A percentile compares a stretch with the other conserved stretches of the same genome.
These are phyloP conservation scores for Microtus agrestis DNA, from an alignment of 2,797 vertebrate species.

Conservation along the genomic window DNA sequence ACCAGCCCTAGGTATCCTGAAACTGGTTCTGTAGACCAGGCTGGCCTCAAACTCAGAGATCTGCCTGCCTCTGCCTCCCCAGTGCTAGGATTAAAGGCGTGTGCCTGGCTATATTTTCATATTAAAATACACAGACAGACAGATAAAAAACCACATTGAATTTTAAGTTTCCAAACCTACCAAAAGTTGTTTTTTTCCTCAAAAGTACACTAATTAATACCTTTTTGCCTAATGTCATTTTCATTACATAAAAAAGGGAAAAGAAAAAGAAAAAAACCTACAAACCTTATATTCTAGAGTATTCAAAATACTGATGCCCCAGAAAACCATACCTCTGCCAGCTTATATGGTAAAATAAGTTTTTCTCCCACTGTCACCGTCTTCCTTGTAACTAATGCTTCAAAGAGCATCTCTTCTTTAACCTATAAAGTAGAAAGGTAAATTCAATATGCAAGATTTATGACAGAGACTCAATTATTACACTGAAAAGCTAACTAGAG, in stretches of 20 bases:
- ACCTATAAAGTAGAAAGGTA: slow-evolving; percentile 89
- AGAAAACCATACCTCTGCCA: slow-evolving; percentile 92
- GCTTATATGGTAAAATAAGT: slow-evolving; percentile 96
- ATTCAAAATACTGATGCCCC: slow-evolving; percentile 14
- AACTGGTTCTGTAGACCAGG: too few relatives aligned
- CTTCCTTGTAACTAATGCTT: slow-evolving; percentile 97
- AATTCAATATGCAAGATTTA: slow-evolving; percentile 46
- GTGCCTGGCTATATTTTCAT: not conserved
- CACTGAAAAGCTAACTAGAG: slow-evolving; percentile 43
- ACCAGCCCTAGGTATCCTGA: too few relatives aligned
- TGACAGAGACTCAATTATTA: slow-evolving; percentile 9
- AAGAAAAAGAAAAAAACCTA: not conserved
- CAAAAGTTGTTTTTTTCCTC: slow-evolving; percentile 38
- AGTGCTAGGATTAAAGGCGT: too few relatives aligned
- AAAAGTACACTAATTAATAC: slow-evolving; percentile 46
- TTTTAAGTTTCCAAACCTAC: slow-evolving; percentile 41
- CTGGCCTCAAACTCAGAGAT: too few relatives aligned
- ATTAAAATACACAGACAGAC: not conserved
- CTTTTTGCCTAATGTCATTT: slow-evolving; percentile 23
- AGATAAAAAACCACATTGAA: slow-evolving; percentile 49
- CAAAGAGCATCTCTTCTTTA: slow-evolving; percentile 98
- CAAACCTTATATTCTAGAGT: slow-evolving; percentile 62
- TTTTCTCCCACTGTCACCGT: slow-evolving; percentile 98
- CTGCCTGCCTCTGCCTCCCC: too few relatives aligned
- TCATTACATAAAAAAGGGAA: slow-evolving; percentile 12